These are phyloP conservation scores for Psittacula echo DNA, from an alignment of 2,797 vertebrate genomes.

Conservation along the genomic window DNA sequence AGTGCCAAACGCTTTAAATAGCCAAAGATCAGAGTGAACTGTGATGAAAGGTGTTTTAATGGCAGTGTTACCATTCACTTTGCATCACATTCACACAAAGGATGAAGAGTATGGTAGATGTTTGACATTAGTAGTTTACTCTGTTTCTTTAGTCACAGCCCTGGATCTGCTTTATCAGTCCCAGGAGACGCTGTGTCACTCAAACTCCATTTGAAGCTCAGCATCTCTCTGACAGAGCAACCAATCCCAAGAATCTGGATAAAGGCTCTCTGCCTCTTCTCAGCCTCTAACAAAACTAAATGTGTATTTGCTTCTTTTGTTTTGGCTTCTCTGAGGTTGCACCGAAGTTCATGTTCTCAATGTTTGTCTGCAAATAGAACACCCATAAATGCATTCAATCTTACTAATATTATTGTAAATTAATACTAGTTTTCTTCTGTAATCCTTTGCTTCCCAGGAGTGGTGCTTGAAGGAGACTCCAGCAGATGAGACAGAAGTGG, in stretches of 20 bases:
- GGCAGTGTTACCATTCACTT: not conserved
- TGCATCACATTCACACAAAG: not conserved
- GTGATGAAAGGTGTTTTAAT: not conserved
- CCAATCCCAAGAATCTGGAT: too few relatives aligned
- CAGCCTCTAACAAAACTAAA: not conserved
- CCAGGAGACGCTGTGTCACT: not conserved
- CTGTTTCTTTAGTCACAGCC: not conserved
- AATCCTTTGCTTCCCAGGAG: not conserved
- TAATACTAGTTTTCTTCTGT: not conserved
- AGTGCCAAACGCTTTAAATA: not conserved
- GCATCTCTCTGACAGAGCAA: too few relatives aligned
- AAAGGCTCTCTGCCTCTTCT: not conserved
- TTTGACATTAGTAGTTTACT: fast-evolving
- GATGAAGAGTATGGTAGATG: fast-evolving
- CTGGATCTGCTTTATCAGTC: not conserved
- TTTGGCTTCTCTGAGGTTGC: not conserved
- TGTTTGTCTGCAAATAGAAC: not conserved
- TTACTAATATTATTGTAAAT: not conserved
- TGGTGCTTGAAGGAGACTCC: not conserved
- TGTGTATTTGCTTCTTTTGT: not conserved
- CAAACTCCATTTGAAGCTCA: not conserved
- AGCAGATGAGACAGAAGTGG: not conserved
- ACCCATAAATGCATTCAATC: not conserved
- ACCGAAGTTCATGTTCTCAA: not conserved
- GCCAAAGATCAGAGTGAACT: not conserved